Conservation (phyloP, 2,797 vertebrate genomes). For the Myotis daubentonii region DNA sequence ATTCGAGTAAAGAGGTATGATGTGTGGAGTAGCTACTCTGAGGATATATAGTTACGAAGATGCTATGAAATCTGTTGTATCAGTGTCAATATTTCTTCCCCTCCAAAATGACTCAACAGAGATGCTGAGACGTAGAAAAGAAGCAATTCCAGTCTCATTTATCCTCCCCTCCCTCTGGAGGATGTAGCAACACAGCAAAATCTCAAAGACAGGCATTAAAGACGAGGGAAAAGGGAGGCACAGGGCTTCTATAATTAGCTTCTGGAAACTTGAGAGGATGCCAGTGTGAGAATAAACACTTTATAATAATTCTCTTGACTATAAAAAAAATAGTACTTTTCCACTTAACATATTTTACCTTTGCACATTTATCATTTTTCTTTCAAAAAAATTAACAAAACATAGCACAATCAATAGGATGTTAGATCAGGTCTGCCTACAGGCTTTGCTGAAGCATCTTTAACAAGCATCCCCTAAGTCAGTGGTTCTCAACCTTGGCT, state of each 20-base stretch:
- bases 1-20: background rate
- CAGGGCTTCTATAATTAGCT: background rate
- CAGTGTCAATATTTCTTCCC: background rate
- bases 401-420: background rate
- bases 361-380: background rate
- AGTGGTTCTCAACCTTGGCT: no score
- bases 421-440: background rate
- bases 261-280: background rate
- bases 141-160: background rate
- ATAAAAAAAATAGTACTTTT: background rate
- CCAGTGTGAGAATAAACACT: background rate
- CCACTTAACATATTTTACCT: background rate
- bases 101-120: conserved; percentile 6
- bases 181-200: background rate
- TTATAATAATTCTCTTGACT: background rate
- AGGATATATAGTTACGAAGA: background rate
- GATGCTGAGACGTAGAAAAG: background rate
- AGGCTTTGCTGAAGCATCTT: background rate
- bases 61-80: background rate
- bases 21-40: background rate
- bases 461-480: background rate
- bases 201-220: background rate
- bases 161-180: background rate
- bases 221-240: background rate
- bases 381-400: conserved; percentile 1